phyloP scores from a whole-genome alignment of 2,113 vertebrate species.

The Cyprinus carpio region DNA sequence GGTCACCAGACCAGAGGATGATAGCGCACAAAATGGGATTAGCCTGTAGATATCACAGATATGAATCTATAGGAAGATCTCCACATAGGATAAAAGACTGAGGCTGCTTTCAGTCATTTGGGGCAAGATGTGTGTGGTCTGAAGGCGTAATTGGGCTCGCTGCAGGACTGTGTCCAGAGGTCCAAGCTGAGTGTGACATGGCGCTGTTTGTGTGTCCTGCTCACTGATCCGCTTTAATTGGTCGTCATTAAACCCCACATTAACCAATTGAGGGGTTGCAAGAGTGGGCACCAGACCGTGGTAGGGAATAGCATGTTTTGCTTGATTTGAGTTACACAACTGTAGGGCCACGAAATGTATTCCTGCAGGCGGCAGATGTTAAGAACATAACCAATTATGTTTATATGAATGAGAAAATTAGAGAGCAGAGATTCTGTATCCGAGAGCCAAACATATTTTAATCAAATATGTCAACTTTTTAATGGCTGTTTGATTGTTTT shows the following conservation, averaged over 20 bases:
- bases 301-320: conserved; percentile 72
- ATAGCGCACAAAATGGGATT: conserved; percentile 47
- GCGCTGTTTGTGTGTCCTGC: conserved; percentile 72
- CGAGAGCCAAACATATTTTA: conserved; percentile 47
- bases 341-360: conserved; percentile 73
- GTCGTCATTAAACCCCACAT: conserved; percentile 76
- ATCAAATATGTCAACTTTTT: background rate
- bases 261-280: conserved; percentile 70
- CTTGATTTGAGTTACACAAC: conserved; percentile 77
- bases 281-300: conserved; percentile 74
- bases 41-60: conserved; percentile 55
- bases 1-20: conserved; percentile 52
- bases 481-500: background rate
- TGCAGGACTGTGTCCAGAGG: conserved; percentile 41
- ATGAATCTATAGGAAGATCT: conserved; percentile 57
- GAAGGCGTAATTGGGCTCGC: background rate
- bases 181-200: conserved; percentile 34
- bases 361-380: conserved; percentile 71
- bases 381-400: conserved; percentile 69
- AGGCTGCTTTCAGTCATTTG: conserved; percentile 41
- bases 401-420: conserved; percentile 70
- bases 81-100: conserved; percentile 53
- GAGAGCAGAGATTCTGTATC: conserved; percentile 64
- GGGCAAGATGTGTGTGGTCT: conserved; percentile 63
- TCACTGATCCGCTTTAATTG: conserved; percentile 77